These are phyloP conservation scores for Danio tinwini DNA, from an alignment of 2,797 vertebrate genomes.

Conservation along the genomic window DNA sequence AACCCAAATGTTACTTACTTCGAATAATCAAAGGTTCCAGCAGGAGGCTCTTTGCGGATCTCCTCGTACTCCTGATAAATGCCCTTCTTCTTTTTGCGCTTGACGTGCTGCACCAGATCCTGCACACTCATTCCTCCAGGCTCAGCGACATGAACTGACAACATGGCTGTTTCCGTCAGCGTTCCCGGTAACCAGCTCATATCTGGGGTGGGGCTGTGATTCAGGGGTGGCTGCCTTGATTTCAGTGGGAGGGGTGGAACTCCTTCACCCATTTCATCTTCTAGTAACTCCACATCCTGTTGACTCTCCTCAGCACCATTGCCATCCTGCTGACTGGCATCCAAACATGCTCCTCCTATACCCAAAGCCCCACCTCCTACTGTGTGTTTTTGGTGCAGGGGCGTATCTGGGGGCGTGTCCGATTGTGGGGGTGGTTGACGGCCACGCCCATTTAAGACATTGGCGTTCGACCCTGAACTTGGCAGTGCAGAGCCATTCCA, in stretches of 20 bases:
- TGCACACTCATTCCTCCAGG: conserved; percentile 79
- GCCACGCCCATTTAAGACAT: conserved; percentile 72
- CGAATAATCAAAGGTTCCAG: conserved; percentile 84
- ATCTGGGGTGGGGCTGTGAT: conserved; percentile 66
- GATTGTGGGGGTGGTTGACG: conserved; percentile 81
- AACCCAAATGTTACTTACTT: conserved; percentile 74
- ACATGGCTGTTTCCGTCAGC: conserved; percentile 68
- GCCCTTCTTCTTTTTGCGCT: conserved; percentile 82
- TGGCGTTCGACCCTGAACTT: conserved; percentile 70
- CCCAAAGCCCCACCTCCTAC: conserved; percentile 39
- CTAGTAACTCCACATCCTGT: conserved; percentile 46
- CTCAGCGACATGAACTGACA: conserved; percentile 81
- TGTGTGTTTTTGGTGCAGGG: conserved; percentile 70
- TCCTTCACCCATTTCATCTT: conserved; percentile 47
- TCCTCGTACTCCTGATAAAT: conserved; percentile 89
- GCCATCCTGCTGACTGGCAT: conserved; percentile 49
- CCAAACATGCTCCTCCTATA: not conserved
- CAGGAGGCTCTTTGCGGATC: conserved; percentile 84
- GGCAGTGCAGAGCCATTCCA: conserved; percentile 82
- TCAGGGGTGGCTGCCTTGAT: conserved; percentile 74
- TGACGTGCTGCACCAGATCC: conserved; percentile 83
- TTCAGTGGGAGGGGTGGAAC: conserved; percentile 85
- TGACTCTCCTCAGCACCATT: conserved; percentile 41
- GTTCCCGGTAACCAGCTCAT: conserved; percentile 67
- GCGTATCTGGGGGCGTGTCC: conserved; percentile 81